These are phyloP conservation scores for Catostylus mosaicus DNA, from an alignment of 30 jellyfish, hydroid and myxozoan genomes.

Conservation along the genomic window DNA sequence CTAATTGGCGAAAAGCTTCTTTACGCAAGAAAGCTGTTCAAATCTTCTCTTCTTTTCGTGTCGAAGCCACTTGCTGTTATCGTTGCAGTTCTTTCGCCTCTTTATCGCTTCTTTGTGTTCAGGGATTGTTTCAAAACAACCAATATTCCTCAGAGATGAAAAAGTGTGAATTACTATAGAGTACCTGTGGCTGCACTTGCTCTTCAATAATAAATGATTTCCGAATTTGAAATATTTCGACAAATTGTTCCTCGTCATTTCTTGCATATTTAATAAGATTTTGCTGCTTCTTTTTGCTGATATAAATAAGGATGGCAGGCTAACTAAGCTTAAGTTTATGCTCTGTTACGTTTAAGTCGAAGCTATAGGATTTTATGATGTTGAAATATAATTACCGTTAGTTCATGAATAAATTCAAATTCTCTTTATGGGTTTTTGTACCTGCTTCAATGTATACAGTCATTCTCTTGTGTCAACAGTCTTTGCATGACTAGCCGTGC, in stretches of 20 bases:
- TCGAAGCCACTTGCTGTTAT: neutral
- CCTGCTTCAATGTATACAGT: no score
- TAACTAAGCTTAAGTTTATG: no score
- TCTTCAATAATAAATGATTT: slow-evolving; percentile 38
- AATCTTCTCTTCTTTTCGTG: neutral
- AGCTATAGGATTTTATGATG: no score
- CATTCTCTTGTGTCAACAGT: no score
- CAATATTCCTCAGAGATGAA: neutral
- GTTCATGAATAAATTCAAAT: no score
- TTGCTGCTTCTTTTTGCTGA: neutral
- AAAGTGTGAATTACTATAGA: neutral
- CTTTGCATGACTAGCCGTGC: no score
- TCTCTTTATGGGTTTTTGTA: no score
- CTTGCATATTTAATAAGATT: slow-evolving; percentile 21
- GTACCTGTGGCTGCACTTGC: slow-evolving; percentile 48
- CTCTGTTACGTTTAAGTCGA: no score
- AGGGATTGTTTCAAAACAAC: slow-evolving; percentile 1
- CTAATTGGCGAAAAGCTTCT: neutral
- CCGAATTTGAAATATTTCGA: slow-evolving; percentile 24
- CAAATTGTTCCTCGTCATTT: neutral
- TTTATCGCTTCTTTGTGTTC: slow-evolving; percentile 11
- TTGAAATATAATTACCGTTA: no score
- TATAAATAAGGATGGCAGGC: neutral
- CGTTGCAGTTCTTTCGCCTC: neutral
- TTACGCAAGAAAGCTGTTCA: neutral